phyloP scores from a whole-genome alignment of 1,140 invertebrate genomes.

The Antheraea pernyi region DNA sequence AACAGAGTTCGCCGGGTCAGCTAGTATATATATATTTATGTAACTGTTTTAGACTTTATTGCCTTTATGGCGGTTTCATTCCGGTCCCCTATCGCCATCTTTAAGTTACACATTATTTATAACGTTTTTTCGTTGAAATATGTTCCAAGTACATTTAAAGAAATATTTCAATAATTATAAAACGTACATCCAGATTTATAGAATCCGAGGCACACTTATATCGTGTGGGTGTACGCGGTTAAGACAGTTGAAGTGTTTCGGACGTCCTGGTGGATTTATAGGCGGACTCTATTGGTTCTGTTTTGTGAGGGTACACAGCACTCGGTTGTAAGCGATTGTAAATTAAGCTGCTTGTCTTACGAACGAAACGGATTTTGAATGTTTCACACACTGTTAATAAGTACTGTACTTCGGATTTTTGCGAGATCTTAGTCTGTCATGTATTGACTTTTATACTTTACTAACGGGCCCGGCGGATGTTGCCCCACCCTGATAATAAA shows the following conservation, averaged over 20 bases:
- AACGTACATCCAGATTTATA: constrained; percentile 1
- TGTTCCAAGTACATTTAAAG: neutral
- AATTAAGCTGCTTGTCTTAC: constrained; percentile 14
- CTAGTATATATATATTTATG: too few species aligned
- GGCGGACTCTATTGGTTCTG: constrained; percentile 65
- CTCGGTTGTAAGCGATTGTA: constrained; percentile 8
- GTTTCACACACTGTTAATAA: neutral
- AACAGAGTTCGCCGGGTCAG: too few species aligned
- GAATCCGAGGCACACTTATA: constrained; percentile 8
- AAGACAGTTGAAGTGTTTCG: constrained; percentile 72
- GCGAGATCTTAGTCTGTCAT: too few species aligned
- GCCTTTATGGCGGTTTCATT: too few species aligned
- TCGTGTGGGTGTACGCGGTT: constrained; percentile 50
- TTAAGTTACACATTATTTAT: too few species aligned
- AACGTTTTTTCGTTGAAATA: too few species aligned
- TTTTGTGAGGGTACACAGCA: constrained; percentile 15
- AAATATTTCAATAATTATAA: neutral
- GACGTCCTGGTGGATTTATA: constrained; percentile 69
- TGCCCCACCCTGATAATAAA: too few species aligned
- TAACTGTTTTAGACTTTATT: too few species aligned
- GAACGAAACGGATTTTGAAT: neutral
- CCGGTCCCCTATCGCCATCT: too few species aligned
- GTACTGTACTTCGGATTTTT: too few species aligned
- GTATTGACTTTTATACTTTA: too few species aligned
- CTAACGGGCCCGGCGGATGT: too few species aligned